Conservation (phyloP, 2,888 invertebrate genomes). For the Dascillus cervinus region DNA sequence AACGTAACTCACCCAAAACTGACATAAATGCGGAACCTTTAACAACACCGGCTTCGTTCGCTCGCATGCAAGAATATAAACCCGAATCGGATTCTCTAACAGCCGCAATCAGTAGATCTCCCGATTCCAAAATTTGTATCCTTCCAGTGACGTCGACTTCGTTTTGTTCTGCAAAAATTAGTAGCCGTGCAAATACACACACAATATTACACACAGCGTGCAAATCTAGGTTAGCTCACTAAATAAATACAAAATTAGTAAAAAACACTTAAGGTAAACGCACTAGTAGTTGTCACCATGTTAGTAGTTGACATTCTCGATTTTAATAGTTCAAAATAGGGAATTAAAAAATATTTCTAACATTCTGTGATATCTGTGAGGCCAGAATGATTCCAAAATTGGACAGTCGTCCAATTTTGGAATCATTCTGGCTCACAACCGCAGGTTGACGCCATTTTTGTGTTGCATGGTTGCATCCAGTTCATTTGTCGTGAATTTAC, state of each 20-base stretch:
- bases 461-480: no score
- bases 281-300: not conserved
- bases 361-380: no score
- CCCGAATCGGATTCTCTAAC: conserved; percentile 79
- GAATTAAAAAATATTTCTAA: no score
- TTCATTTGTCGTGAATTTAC: no score
- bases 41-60: conserved; percentile 84
- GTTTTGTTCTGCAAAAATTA: conserved; percentile 47
- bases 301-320: no score
- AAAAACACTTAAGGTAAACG: conserved; percentile 2
- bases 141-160: conserved; percentile 63
- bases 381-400: no score
- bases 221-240: not conserved
- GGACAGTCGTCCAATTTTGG: no score
- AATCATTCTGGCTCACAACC: no score
- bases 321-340: no score
- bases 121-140: conserved; percentile 77
- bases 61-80: conserved; percentile 79
- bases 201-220: not conserved
- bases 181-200: conserved; percentile 9
- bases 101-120: conserved; percentile 81
- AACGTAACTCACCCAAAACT: conserved; percentile 61
- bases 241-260: conserved; percentile 7
- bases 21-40: conserved; percentile 74
- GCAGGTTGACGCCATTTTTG: no score